Base-by-base conservation (phyloP, 1,140 invertebrate genomes). In the Heliconius melpomene region DNA sequence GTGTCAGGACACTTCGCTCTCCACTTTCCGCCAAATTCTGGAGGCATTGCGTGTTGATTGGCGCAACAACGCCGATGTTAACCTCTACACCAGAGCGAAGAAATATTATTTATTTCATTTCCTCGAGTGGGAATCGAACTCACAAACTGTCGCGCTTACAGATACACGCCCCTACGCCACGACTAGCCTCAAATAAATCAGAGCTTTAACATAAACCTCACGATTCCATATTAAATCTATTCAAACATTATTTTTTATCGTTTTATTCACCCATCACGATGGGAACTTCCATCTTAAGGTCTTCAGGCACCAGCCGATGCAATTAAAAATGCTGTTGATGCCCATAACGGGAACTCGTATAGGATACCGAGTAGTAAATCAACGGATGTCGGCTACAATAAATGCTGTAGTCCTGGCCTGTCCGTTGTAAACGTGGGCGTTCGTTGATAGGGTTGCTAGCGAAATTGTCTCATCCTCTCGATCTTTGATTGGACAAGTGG, bases 371-470 rank as follows among this genome's bases (percentile, higher is more conserved):
- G 79, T 72, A 77, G 79, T 83, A 83, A 81, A 83, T 83, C 79
- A 81, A 75, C 79, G 82, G 82, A 83, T 81, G 82, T 83, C 82
- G 82, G 82, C 82, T 54, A 80, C 77, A 80, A 83, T 79, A 83
- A 80, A 81, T 79, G 77, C 79, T 70, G 38, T 72, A 70, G 11
- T 13, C 1, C 18, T 74, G 32, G 9, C 7, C n/a, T 70, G 50
- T 70, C 77, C 79, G 70, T 80, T 29, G 79, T 81, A 74, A 78
- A 77, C 78, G 81, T 82, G 74, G 80, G 76, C 74, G 72, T 13
- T 57, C 36, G 16, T 71, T 26, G 71, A 23, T 77, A 81, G 76
- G 75, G 79, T 40, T 81, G 79, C 40, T 77, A 77, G 76, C 76
- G 70, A 72, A 72, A 72, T 72, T 66, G 13, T 77, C 36, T 11